Conservation (phyloP, 1,140 invertebrate genomes). For the Drosophila persimilis region DNA sequence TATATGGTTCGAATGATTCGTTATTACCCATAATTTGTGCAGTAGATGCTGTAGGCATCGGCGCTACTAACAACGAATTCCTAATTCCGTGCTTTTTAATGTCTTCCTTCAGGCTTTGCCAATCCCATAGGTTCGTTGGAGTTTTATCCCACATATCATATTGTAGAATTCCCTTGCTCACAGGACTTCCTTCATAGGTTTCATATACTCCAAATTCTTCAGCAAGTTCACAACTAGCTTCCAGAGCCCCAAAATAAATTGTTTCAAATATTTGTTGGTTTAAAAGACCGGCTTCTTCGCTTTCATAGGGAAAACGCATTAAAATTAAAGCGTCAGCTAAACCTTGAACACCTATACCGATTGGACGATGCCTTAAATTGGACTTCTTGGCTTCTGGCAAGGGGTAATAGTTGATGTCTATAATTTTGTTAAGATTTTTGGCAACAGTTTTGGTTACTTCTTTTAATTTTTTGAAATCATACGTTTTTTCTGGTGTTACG, state of each 20-base stretch:
- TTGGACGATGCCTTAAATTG: slow-evolving; percentile 96
- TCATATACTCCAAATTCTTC: slow-evolving; percentile 94
- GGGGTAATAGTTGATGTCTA: slow-evolving; percentile 98
- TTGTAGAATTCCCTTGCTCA: slow-evolving; percentile 98
- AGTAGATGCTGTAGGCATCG: slow-evolving; percentile 99
- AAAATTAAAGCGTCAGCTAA: slow-evolving; percentile 98
- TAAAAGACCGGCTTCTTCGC: slow-evolving; percentile 91
- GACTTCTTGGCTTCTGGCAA: slow-evolving; percentile 93
- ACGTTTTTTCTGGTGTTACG: slow-evolving; percentile 91
- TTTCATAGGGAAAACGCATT: slow-evolving; percentile 97
- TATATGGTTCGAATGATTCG: slow-evolving; percentile 99
- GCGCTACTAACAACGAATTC: slow-evolving; percentile 97
- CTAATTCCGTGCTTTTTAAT: slow-evolving; percentile 96
- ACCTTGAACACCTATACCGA: slow-evolving; percentile 98
- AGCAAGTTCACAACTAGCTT: slow-evolving; percentile 98
- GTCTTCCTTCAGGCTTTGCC: slow-evolving; percentile 92
- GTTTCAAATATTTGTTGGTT: slow-evolving; percentile 99
- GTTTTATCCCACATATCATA: slow-evolving; percentile 98
- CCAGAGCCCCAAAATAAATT: slow-evolving; percentile 98
- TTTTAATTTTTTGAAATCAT: slow-evolving; percentile 95
- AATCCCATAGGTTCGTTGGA: slow-evolving; percentile 96
- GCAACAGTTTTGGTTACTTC: slow-evolving; percentile 95
- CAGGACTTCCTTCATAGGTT: slow-evolving; percentile 95
- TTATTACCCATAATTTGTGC: slow-evolving; percentile 99
- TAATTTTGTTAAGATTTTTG: slow-evolving; percentile 98